Evolutionary conservation across 2,797 vertebrate genomes (phyloP), one percentile per base, ranked within the genome.

Genomic region (Sebastolobus alascanus): DNA sequence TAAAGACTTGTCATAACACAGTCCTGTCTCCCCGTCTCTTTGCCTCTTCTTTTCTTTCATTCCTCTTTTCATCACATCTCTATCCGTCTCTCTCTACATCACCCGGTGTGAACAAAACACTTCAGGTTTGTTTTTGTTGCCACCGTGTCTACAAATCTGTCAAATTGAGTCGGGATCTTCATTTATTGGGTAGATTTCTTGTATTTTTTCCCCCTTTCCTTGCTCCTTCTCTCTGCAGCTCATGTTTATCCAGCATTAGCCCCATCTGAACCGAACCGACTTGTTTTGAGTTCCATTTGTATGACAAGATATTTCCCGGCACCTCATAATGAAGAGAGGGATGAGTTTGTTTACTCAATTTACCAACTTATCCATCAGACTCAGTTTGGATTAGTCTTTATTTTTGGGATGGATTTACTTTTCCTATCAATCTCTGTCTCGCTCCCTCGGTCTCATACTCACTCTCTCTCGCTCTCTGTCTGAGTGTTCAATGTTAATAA

Each of bases 311-410:
- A 78, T 82, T 88, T 82, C 73, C 46, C 65, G 40, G 78, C 87
- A 83, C 82, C 80, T 89, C 79, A 84, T 88, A 86, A 88, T 86
- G 75, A 89, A 79, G 61, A 68, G 75, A 87, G 83, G 69, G 81
- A 82, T 78, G 80, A 85, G 77, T 84, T 90, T 93, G 82, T 91
- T 91, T 91, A 90, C 85, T 76, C 89, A 90, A 80, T 90, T 93
- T 84, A 84, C 82, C 73, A 87, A 81, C 65, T 87, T 87, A 89
- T 91, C 85, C 85, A 85, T 92, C 90, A 90, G 86, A 85, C 85
- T 89, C 78, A 80, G 76, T 82, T 83, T 80, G 87, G 80, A 89
- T 91, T 86, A 87, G 68, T 80, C 77, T 87, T 77, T 83, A 83
- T 86, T 85, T 75, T 63, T 46, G 77, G 69, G 63, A 77, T 73